A percentile compares a stretch with the other conserved stretches of the same genome.
These are phyloP conservation scores for Synanthedon myopaeformis DNA, from an alignment of 2,888 invertebrate species.

Conservation along the genomic window DNA sequence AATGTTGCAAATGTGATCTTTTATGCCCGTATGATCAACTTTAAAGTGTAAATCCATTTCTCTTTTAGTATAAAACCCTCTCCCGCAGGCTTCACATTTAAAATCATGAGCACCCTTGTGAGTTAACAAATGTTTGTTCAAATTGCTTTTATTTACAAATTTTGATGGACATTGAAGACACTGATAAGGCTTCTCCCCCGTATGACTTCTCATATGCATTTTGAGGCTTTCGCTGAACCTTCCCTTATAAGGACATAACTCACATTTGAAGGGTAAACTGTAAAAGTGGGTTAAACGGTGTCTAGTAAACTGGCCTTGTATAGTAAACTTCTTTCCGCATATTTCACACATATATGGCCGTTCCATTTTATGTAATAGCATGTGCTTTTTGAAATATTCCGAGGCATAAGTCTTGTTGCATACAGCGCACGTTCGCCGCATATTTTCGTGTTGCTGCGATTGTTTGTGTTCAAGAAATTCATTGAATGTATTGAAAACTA, in stretches of 20 bases:
- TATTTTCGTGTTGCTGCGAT: slow-evolving; percentile 43
- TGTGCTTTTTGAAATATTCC: slow-evolving; percentile 41
- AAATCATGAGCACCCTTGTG: slow-evolving; percentile 41
- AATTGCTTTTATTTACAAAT: slow-evolving; percentile 53
- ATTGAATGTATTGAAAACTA: slow-evolving; percentile 31
- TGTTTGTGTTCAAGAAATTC: slow-evolving; percentile 40
- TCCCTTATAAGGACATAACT: slow-evolving; percentile 50
- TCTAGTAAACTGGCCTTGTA: slow-evolving; percentile 35
- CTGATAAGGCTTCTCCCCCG: slow-evolving; percentile 54
- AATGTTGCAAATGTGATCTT: slow-evolving; percentile 45
- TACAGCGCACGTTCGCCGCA: slow-evolving; percentile 31
- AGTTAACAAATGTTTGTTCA: slow-evolving; percentile 44
- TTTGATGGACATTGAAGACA: slow-evolving; percentile 44
- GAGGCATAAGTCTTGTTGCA: slow-evolving; percentile 42
- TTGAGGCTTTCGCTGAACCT: slow-evolving; percentile 47
- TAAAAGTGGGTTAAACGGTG: slow-evolving; percentile 51
- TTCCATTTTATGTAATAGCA: slow-evolving; percentile 30
- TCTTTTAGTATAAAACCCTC: slow-evolving; percentile 44
- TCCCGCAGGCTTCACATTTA: slow-evolving; percentile 43
- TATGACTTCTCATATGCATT: slow-evolving; percentile 56
- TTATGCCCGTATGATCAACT: slow-evolving; percentile 50
- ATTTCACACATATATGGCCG: slow-evolving; percentile 46
- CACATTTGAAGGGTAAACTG: slow-evolving; percentile 44
- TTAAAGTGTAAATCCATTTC: slow-evolving; percentile 46
- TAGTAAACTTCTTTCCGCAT: slow-evolving; percentile 46